These are phyloP conservation scores for Paratilapia polleni DNA, from an alignment of 2,113 vertebrate genomes.

Conservation along the genomic window DNA sequence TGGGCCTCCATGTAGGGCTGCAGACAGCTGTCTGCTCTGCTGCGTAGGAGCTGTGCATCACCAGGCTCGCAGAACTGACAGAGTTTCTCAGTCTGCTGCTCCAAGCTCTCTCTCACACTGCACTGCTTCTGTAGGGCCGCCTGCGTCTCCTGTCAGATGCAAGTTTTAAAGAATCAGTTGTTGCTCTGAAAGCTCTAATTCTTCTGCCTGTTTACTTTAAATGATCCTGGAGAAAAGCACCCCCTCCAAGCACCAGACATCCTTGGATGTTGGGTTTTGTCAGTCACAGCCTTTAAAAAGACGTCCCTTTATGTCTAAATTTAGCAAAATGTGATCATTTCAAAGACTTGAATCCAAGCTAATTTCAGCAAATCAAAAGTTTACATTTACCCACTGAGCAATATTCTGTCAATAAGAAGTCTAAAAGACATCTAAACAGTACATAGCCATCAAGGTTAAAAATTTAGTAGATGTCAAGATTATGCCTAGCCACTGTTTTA, in stretches of 20 bases:
- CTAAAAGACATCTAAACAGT: neutral
- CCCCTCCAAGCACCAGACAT: too few relatives aligned
- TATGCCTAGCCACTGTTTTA: neutral
- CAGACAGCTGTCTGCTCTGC: conserved; percentile 85
- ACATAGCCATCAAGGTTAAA: neutral
- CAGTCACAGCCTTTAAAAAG: too few relatives aligned
- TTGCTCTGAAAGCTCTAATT: neutral
- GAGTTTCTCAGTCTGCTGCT: conserved; percentile 81
- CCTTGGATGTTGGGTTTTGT: too few relatives aligned
- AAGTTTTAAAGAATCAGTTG: neutral
- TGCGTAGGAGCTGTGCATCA: conserved; percentile 83
- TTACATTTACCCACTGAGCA: too few relatives aligned
- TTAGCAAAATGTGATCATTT: neutral
- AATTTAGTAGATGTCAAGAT: neutral
- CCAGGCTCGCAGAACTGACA: conserved; percentile 81
- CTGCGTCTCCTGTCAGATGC: conserved; percentile 81
- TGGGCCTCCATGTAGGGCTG: conserved; percentile 89
- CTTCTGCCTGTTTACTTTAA: neutral
- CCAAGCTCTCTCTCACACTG: conserved; percentile 79
- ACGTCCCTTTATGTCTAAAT: too few relatives aligned
- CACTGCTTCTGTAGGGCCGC: conserved; percentile 81
- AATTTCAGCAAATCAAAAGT: too few relatives aligned
- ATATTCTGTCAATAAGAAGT: neutral
- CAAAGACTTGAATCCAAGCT: neutral
- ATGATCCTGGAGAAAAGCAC: neutral